Percentiles rank a stretch among this genome's conserved stretches.
phyloP scores from a whole-genome alignment of 2,113 vertebrate genomes.

The Eidolon helvum region DNA sequence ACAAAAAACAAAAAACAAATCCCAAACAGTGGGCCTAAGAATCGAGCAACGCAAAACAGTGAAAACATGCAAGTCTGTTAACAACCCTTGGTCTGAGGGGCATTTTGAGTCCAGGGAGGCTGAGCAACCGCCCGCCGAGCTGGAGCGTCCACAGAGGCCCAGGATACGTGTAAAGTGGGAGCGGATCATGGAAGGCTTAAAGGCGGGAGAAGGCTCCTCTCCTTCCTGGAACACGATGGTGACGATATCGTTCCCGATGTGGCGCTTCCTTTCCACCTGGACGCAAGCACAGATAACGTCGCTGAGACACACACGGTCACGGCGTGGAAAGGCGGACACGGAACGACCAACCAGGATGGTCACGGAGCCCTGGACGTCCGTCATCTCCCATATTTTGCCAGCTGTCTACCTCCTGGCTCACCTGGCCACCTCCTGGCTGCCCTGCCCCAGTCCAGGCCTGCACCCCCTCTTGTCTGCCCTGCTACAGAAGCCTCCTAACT shows the following conservation, averaged over 20 bases:
- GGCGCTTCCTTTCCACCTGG: constrained; percentile 98
- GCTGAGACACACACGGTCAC: background rate
- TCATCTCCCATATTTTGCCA: background rate
- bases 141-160: background rate
- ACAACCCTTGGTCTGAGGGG: background rate
- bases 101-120: background rate
- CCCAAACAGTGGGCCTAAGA: background rate
- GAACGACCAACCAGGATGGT: accelerated
- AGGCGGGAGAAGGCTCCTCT: constrained; percentile 93
- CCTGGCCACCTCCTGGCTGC: accelerated
- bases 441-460: background rate
- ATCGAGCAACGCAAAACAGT: background rate
- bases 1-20: background rate
- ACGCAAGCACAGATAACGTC: constrained; percentile 8
- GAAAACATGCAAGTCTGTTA: accelerated
- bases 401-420: background rate
- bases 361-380: accelerated
- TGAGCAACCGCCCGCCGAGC: background rate
- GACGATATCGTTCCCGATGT: constrained; percentile 99
- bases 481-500: background rate
- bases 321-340: background rate
- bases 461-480: background rate
- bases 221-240: constrained; percentile 99
- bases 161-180: constrained; percentile 99
- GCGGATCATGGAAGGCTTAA: constrained; percentile 99